Percentiles rank a stretch among this genome's conserved stretches.
Conservation (phyloP, 1,140 invertebrate genomes). For the Zaprionus ghesquierei region DNA sequence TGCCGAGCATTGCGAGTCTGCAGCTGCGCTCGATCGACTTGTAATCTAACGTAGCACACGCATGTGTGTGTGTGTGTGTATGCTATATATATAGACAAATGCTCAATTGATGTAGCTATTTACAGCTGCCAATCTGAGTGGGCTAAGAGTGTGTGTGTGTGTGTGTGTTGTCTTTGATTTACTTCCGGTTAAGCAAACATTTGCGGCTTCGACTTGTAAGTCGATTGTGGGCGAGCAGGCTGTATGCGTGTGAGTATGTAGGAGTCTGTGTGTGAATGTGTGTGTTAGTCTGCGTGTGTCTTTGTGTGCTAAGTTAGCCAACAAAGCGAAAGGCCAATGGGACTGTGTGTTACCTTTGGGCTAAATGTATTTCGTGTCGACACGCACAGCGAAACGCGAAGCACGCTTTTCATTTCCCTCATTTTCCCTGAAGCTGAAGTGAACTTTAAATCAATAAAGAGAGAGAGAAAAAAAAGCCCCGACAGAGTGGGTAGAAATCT, state of each 20-base stretch:
- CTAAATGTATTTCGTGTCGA: slow-evolving; percentile 65
- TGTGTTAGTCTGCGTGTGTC: slow-evolving; percentile 38
- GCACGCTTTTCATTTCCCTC: slow-evolving; percentile 38
- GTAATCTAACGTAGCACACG: slow-evolving; percentile 40
- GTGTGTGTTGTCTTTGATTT: slow-evolving; percentile 35
- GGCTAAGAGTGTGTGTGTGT: background rate
- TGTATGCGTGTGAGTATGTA: background rate
- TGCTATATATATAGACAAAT: slow-evolving; percentile 2
- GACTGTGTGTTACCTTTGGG: slow-evolving; percentile 50
- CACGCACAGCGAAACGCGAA: slow-evolving; percentile 25
- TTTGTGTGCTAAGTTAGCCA: slow-evolving; percentile 6
- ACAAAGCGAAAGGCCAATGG: slow-evolving; percentile 19
- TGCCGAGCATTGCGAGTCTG: background rate
- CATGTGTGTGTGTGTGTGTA: background rate
- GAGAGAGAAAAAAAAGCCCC: background rate
- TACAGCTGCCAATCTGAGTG: background rate
- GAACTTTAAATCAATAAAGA: slow-evolving; percentile 76
- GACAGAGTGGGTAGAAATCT: slow-evolving; percentile 18
- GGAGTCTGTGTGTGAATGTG: background rate
- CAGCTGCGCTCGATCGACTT: slow-evolving; percentile 13
- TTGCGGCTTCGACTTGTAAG: slow-evolving; percentile 32
- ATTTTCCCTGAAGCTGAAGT: slow-evolving; percentile 49
- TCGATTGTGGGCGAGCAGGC: background rate
- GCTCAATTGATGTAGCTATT: slow-evolving; percentile 26
- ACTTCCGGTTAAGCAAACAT: slow-evolving; percentile 44